Conservation (phyloP, 64 coral and sea anemone genomes). For the Exaiptasia diaphana region DNA sequence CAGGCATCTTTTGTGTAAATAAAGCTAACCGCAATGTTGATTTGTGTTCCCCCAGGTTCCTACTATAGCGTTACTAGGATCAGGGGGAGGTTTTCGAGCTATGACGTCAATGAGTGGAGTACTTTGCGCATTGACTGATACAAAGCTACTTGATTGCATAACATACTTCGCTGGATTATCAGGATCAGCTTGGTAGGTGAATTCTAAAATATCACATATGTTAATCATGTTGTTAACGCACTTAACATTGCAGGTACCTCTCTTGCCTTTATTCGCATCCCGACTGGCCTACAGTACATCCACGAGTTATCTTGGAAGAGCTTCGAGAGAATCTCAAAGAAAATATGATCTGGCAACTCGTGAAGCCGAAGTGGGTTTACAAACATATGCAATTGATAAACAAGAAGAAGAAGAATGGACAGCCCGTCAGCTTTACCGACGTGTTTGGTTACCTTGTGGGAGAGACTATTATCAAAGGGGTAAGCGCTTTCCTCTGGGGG, state of each 20-base stretch:
- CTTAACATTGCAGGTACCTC: slow-evolving; percentile 28
- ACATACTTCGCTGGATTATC: slow-evolving; percentile 69
- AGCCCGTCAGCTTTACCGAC: slow-evolving; percentile 48
- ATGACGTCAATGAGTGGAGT: slow-evolving; percentile 58
- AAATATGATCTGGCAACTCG: slow-evolving; percentile 24
- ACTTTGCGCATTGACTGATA: slow-evolving; percentile 39
- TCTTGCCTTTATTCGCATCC: slow-evolving; percentile 71
- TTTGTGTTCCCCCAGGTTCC: slow-evolving; percentile 43
- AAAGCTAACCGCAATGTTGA: neutral
- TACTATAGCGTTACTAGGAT: slow-evolving; percentile 63
- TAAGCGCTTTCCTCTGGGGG: too few species aligned
- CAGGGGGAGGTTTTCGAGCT: slow-evolving; percentile 73
- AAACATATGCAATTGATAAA: slow-evolving; percentile 26
- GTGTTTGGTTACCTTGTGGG: slow-evolving; percentile 47
- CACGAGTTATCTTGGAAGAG: slow-evolving; percentile 27
- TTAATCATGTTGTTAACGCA: neutral
- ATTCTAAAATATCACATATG: neutral
- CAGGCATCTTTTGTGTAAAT: neutral
- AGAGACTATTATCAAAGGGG: slow-evolving; percentile 62
- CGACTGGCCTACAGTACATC: slow-evolving; percentile 30
- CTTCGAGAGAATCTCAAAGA: slow-evolving; percentile 45
- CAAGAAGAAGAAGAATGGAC: slow-evolving; percentile 31
- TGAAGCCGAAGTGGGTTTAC: slow-evolving; percentile 55
- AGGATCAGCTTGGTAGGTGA: slow-evolving; percentile 65
- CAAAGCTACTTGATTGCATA: slow-evolving; percentile 36